phyloP scores from a whole-genome alignment of 2,797 vertebrate genomes.

The Enteromius unitaeniatus region DNA sequence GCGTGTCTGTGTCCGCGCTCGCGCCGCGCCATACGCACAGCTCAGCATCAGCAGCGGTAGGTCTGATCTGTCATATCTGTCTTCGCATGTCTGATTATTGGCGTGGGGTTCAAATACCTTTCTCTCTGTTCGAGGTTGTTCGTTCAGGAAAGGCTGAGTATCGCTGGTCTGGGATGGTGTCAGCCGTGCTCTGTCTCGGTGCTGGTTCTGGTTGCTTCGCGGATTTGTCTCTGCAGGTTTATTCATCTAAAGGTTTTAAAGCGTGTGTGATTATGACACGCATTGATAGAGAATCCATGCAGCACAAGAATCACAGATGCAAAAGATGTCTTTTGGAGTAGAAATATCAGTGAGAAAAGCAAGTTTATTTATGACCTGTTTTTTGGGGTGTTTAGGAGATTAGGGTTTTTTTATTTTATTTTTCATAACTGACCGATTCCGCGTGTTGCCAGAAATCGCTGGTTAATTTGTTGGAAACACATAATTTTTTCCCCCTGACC shows the following conservation, averaged over 20 bases:
- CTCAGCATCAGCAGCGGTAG: constrained; percentile 51
- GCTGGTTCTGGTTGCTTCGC: neutral
- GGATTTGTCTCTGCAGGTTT: constrained; percentile 4
- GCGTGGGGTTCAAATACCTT: neutral
- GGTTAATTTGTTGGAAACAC: neutral
- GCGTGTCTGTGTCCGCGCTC: constrained; percentile 45
- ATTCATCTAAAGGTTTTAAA: neutral
- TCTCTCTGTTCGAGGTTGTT: neutral
- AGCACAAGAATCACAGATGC: neutral
- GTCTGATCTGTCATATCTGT: constrained; percentile 14
- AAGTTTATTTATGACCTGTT: neutral
- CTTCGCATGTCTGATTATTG: constrained; percentile 22
- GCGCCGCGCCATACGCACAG: constrained; percentile 38
- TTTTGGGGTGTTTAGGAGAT: no score
- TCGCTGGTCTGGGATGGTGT: neutral
- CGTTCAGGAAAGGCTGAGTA: neutral
- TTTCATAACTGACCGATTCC: neutral
- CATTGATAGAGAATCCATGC: neutral
- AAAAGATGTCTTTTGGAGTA: neutral
- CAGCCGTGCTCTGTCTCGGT: neutral
- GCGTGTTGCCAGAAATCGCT: neutral
- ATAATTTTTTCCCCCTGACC: constrained; percentile 25
- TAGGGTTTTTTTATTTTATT: no score
- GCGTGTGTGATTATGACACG: neutral
- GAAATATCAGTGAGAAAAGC: neutral